Evolutionary conservation across 2,888 invertebrate species (phyloP).

Genomic region (Eupithecia dodoneata): DNA sequence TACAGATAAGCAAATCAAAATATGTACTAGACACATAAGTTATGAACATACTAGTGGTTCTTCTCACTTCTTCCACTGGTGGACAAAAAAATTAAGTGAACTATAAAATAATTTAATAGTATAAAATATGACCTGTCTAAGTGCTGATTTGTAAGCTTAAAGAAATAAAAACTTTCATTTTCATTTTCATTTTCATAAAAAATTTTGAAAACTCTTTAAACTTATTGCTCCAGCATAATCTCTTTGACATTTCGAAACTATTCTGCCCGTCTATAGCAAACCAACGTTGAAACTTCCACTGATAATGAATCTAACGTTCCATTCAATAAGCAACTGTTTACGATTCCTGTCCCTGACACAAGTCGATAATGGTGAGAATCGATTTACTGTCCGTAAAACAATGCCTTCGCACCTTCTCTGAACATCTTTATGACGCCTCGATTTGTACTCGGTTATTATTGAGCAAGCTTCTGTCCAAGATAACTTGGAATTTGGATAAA

Average conservation of each 20-base stretch:
- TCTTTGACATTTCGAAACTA: constrained; percentile 1
- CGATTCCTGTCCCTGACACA: constrained; percentile 52
- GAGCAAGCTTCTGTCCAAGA: background rate
- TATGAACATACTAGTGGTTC: too few species aligned
- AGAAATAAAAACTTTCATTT: too few species aligned
- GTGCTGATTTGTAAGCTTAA: too few species aligned
- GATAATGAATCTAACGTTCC: constrained; percentile 11
- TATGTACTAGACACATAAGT: too few species aligned
- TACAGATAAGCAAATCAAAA: too few species aligned
- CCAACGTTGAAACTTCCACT: constrained; percentile 5
- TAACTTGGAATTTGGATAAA: background rate
- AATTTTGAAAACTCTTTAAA: too few species aligned
- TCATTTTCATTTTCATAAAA: too few species aligned
- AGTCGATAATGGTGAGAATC: constrained; percentile 55
- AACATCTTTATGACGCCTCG: background rate
- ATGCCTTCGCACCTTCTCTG: constrained; percentile 43
- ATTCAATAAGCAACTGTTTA: constrained; percentile 39
- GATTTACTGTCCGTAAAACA: constrained; percentile 57
- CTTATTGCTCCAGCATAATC: background rate
- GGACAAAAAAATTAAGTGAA: too few species aligned
- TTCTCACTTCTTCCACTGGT: too few species aligned
- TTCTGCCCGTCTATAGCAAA: background rate
- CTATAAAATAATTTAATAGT: too few species aligned
- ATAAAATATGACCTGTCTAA: too few species aligned
- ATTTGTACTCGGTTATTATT: background rate